A percentile compares a stretch with the other conserved stretches of the same genome.
Evolutionary conservation across 30 jellyfish, hydroid and myxozoan species (phyloP).

Genomic region (Hydra vulgaris): DNA sequence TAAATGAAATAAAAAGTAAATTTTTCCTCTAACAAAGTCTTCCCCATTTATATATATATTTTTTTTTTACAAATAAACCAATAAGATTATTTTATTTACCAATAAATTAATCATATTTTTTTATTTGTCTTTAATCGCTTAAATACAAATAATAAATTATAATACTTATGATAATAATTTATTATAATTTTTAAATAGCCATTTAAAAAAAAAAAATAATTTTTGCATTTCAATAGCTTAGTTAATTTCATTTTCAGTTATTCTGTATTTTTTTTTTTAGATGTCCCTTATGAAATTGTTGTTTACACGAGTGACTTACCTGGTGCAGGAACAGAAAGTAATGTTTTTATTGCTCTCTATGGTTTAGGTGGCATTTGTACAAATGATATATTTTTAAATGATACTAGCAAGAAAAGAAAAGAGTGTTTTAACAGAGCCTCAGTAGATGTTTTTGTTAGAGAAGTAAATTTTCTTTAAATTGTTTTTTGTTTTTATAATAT

Average conservation of each 20-base stretch:
- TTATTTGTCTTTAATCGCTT: no score
- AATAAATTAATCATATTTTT: no score
- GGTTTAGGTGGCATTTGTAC: constrained; percentile 87
- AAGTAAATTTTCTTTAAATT: constrained; percentile 25
- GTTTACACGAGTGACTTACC: constrained; percentile 73
- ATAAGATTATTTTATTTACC: no score
- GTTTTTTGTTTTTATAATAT: background rate
- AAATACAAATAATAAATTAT: no score
- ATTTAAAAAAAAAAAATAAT: no score
- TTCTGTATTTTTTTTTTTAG: constrained; percentile 29
- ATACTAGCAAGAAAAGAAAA: constrained; percentile 83
- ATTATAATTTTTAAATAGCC: no score
- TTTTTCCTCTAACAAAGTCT: no score
- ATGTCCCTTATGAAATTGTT: constrained; percentile 86
- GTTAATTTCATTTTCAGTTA: background rate
- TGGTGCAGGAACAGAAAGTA: constrained; percentile 96
- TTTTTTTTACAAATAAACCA: no score
- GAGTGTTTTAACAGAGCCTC: constrained; percentile 85
- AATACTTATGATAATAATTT: no score
- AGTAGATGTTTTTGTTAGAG: constrained; percentile 85
- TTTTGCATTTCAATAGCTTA: no score
- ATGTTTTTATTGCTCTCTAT: constrained; percentile 62
- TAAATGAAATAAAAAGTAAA: no score
- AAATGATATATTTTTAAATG: constrained; percentile 69
- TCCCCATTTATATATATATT: no score